Percentiles rank a stretch among this genome's conserved stretches.
These are phyloP conservation scores for Danionella cerebrum DNA, from an alignment of 2,113 vertebrate species.

Conservation along the genomic window DNA sequence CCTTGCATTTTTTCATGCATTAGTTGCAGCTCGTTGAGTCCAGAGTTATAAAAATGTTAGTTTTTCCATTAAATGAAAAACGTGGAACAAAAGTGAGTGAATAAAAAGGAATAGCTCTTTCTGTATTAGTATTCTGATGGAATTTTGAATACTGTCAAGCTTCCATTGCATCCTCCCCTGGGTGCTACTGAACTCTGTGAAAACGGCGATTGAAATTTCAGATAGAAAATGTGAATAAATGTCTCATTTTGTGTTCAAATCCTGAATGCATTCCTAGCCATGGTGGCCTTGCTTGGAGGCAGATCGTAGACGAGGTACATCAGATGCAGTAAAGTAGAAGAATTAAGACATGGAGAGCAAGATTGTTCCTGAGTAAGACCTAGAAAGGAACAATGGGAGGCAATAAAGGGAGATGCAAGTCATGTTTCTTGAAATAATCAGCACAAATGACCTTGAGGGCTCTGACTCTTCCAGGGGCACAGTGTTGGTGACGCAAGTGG, in stretches of 20 bases:
- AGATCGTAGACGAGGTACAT: not conserved
- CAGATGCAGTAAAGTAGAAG: not conserved
- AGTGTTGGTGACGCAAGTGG: slow-evolving; percentile 31
- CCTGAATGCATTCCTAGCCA: not conserved
- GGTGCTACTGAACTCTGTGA: not conserved
- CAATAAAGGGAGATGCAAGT: not conserved
- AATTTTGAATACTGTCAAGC: not conserved
- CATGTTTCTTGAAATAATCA: slow-evolving; percentile 12
- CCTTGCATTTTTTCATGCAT: no score
- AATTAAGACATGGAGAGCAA: not conserved
- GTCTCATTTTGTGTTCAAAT: not conserved
- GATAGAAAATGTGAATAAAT: slow-evolving; percentile 1
- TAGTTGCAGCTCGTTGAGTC: no score
- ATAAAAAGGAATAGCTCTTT: not conserved
- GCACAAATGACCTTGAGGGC: slow-evolving; percentile 36
- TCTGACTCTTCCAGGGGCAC: slow-evolving; percentile 33
- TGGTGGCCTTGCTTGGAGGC: not conserved
- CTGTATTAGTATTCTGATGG: not conserved
- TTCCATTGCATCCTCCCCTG: not conserved
- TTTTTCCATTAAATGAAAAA: not conserved
- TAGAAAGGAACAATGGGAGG: not conserved
- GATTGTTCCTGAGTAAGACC: not conserved
- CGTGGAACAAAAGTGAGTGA: not conserved
- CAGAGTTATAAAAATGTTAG: no score
- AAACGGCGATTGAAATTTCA: not conserved